These are phyloP conservation scores for Smittia aterrima DNA, from an alignment of 2,888 invertebrate species.

Conservation along the genomic window DNA sequence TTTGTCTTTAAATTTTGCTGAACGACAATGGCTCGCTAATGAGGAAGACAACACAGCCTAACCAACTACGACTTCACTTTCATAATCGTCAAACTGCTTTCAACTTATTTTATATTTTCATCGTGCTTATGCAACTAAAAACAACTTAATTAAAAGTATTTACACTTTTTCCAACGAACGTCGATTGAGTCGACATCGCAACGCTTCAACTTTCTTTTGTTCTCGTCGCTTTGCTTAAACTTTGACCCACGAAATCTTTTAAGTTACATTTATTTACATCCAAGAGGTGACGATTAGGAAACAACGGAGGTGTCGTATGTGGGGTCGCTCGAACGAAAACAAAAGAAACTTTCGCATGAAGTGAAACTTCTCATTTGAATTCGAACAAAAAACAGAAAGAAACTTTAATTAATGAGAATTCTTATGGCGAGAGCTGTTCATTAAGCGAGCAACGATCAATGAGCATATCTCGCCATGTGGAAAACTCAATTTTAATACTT, in stretches of 20 bases:
- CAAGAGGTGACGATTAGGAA: neutral
- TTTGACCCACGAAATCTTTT: constrained; percentile 41
- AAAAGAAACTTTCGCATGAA: neutral
- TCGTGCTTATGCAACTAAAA: constrained; percentile 37
- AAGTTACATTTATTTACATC: constrained; percentile 33
- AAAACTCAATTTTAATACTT: constrained; percentile 19
- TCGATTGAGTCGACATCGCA: neutral
- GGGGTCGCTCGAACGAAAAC: neutral
- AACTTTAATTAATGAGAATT: neutral
- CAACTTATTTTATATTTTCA: constrained; percentile 18
- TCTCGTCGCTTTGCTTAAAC: constrained; percentile 46
- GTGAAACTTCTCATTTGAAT: neutral
- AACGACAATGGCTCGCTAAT: too few relatives aligned
- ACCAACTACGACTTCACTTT: too few relatives aligned
- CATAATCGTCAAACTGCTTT: constrained; percentile 17
- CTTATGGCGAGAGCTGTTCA: too few relatives aligned
- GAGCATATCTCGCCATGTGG: too few relatives aligned
- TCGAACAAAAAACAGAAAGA: neutral
- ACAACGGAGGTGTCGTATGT: neutral
- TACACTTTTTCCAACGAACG: constrained; percentile 14
- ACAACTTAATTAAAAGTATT: constrained; percentile 33
- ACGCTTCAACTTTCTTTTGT: constrained; percentile 44
- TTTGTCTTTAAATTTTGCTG: too few relatives aligned
- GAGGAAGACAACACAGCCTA: too few relatives aligned
- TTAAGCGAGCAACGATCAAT: too few relatives aligned